phyloP scores from a whole-genome alignment of 2,113 vertebrate genomes.

The Arizona elegans region DNA sequence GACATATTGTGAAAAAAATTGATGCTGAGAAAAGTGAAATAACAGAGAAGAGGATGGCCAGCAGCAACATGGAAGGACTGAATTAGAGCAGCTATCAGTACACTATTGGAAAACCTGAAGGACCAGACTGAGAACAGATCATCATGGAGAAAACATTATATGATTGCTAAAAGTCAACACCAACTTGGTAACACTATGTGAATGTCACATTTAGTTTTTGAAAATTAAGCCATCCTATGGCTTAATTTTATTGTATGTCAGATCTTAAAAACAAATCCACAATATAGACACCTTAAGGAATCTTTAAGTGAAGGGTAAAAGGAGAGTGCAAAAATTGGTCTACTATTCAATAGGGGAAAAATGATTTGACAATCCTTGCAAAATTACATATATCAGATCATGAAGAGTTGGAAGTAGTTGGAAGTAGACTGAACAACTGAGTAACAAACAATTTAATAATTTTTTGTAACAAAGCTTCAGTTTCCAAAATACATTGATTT shows the following conservation, averaged over 20 bases:
- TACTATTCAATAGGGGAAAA: background rate
- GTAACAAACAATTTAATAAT: background rate
- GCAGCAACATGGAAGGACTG: too few species aligned
- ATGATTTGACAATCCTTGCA: background rate
- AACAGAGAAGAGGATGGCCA: too few species aligned
- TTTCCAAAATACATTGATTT: background rate
- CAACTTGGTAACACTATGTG: background rate
- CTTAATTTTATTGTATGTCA: background rate
- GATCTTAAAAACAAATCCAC: background rate
- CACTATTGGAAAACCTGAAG: too few species aligned
- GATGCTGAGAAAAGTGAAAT: too few species aligned
- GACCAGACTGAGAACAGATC: too few species aligned
- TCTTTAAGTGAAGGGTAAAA: background rate
- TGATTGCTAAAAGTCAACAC: background rate
- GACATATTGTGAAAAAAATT: too few species aligned
- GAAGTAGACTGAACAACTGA: background rate
- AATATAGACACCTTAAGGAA: background rate
- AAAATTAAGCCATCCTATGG: background rate
- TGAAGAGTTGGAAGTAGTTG: background rate
- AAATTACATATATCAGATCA: background rate
- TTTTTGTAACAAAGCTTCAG: background rate
- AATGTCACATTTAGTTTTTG: background rate
- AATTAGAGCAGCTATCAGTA: too few species aligned
- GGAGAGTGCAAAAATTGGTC: background rate
- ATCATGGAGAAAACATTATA: background rate